Conservation (phyloP, 2,888 invertebrate genomes). For the Tipula lateralis region DNA sequence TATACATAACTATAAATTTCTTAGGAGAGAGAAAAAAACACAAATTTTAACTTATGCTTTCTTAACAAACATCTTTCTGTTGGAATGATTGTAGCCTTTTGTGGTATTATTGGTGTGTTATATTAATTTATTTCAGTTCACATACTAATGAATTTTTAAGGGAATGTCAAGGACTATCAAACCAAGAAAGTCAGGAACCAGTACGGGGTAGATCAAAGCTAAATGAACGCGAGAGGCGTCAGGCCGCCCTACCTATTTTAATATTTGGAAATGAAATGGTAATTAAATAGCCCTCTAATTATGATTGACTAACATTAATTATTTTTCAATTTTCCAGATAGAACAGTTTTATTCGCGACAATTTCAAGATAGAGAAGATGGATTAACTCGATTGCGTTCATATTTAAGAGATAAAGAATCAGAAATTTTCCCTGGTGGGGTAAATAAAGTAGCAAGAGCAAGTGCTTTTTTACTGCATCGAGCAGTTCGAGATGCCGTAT, state of each 20-base stretch:
- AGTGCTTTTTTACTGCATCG: slow-evolving; percentile 74
- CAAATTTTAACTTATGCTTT: slow-evolving; percentile 28
- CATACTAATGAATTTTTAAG: slow-evolving; percentile 78
- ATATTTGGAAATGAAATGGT: slow-evolving; percentile 88
- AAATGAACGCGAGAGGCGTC: slow-evolving; percentile 76
- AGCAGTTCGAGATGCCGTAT: slow-evolving; percentile 79
- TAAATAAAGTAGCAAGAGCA: slow-evolving; percentile 78
- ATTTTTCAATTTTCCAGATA: no score
- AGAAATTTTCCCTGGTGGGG: slow-evolving; percentile 44
- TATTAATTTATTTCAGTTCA: slow-evolving; percentile 54
- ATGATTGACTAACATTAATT: not conserved
- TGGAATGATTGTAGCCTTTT: slow-evolving; percentile 14
- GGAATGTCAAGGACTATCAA: slow-evolving; percentile 59
- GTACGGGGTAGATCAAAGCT: slow-evolving; percentile 53
- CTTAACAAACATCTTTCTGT: not conserved
- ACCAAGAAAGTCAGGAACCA: slow-evolving; percentile 40
- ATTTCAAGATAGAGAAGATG: slow-evolving; percentile 84
- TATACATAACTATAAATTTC: slow-evolving; percentile 31
- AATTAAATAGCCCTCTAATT: slow-evolving; percentile 33
- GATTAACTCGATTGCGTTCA: slow-evolving; percentile 60
- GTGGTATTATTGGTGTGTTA: slow-evolving; percentile 28
- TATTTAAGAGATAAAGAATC: slow-evolving; percentile 45
- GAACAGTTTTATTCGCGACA: slow-evolving; percentile 88
- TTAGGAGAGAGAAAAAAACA: slow-evolving; percentile 35
- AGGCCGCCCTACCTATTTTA: slow-evolving; percentile 84